Percentiles rank a stretch among this genome's conserved stretches.
Conservation (phyloP, 1,140 invertebrate genomes). For the Drosophila nigrodunni region DNA sequence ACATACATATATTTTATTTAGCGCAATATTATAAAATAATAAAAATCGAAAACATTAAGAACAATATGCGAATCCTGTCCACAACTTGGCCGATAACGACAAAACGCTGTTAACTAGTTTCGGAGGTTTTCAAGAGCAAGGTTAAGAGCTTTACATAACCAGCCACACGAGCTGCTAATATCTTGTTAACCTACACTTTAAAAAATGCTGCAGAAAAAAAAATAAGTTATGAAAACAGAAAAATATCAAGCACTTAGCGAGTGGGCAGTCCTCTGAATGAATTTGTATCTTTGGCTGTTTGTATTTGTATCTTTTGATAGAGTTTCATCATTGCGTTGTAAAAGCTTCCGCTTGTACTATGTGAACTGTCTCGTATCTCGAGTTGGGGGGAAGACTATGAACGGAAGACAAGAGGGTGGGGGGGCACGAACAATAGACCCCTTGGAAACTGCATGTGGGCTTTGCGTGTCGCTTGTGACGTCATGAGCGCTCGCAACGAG, state of each 20-base stretch:
- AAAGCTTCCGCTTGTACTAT: constrained; percentile 72
- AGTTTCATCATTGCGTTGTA: constrained; percentile 57
- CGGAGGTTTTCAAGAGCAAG: constrained; percentile 70
- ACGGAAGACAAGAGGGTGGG: not conserved
- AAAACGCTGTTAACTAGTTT: constrained; percentile 28
- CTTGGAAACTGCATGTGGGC: constrained; percentile 48
- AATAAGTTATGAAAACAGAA: constrained; percentile 2
- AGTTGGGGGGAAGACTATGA: not conserved
- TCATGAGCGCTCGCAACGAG: constrained; percentile 60
- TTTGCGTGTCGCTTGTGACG: constrained; percentile 60
- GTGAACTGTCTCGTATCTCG: constrained; percentile 1
- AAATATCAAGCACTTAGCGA: constrained; percentile 32
- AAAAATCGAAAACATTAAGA: constrained; percentile 37
- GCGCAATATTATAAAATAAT: constrained; percentile 74
- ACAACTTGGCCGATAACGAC: not conserved
- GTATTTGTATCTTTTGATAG: constrained; percentile 18
- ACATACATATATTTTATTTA: constrained; percentile 69
- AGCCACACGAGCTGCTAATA: constrained; percentile 22
- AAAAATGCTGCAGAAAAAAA: constrained; percentile 19
- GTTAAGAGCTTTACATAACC: constrained; percentile 53
- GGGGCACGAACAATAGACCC: constrained; percentile 27
- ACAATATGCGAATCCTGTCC: constrained; percentile 32
- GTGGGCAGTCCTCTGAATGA: constrained; percentile 67
- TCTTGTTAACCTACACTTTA: constrained; percentile 52
- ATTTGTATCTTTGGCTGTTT: constrained; percentile 47